A percentile compares a stretch with the other conserved stretches of the same genome.
Evolutionary conservation across 2,113 vertebrate genomes (phyloP).

Genomic region (Tragelaphus buxtoni): DNA sequence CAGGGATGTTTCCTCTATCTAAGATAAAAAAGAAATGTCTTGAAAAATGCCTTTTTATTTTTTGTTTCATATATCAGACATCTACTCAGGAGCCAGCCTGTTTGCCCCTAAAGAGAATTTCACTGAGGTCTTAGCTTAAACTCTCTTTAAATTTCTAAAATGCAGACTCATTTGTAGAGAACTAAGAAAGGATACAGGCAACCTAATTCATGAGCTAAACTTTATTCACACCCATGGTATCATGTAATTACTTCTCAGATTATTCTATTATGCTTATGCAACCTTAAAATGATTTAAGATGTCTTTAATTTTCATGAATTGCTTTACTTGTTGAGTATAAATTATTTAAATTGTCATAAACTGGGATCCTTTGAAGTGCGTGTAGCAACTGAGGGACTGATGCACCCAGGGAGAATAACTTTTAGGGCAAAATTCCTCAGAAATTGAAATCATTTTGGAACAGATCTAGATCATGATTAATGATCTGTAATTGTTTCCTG

Average conservation of each 20-base stretch:
- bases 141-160: constrained; percentile 73
- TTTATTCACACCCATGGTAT: constrained; percentile 68
- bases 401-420: neutral
- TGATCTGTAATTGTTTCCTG: neutral
- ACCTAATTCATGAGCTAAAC: constrained; percentile 66
- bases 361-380: constrained; percentile 53
- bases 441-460: neutral
- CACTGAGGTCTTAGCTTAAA: constrained; percentile 49
- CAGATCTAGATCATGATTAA: neutral
- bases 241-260: constrained; percentile 78
- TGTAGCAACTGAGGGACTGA: constrained; percentile 17
- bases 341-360: constrained; percentile 69
- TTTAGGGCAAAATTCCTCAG: constrained; percentile 26
- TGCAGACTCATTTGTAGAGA: constrained; percentile 63
- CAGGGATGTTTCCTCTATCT: constrained; percentile 26
- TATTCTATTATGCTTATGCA: constrained; percentile 76
- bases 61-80: constrained; percentile 40
- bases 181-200: constrained; percentile 58
- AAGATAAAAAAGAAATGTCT: constrained; percentile 42
- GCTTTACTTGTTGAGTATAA: constrained; percentile 65
- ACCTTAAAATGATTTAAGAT: constrained; percentile 67
- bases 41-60: constrained; percentile 51
- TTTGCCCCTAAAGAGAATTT: constrained; percentile 64
- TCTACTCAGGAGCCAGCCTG: constrained; percentile 45
- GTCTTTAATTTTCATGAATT: constrained; percentile 64